phyloP scores from a whole-genome alignment of 2,113 vertebrate species.

The Triplophysa dalaica region DNA sequence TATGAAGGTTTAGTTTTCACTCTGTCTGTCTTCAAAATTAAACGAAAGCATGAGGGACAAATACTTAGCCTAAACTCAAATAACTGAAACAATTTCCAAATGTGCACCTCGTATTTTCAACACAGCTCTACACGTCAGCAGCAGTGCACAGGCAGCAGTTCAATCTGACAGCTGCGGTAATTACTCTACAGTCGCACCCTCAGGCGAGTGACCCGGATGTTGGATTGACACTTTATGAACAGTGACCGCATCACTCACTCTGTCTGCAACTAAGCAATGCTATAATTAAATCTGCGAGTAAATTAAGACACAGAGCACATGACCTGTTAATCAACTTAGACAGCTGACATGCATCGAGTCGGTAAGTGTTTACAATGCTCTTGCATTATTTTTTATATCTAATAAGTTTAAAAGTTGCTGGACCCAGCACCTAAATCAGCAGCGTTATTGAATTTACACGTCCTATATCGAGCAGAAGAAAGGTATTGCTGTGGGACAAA shows the following conservation, averaged over 20 bases:
- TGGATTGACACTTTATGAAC: constrained; percentile 54
- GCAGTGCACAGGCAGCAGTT: background rate
- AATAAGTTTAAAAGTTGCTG: too few relatives aligned
- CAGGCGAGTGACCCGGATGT: constrained; percentile 44
- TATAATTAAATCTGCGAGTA: constrained; percentile 45
- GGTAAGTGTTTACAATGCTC: background rate
- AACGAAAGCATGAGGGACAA: background rate
- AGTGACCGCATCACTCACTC: constrained; percentile 1
- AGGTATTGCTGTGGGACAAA: constrained; percentile 16
- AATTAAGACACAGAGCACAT: constrained; percentile 42
- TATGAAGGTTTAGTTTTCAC: background rate
- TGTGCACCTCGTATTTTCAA: background rate
- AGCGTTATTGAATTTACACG: too few relatives aligned
- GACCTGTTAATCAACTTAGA: constrained; percentile 34
- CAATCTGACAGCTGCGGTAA: constrained; percentile 43
- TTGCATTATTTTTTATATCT: background rate
- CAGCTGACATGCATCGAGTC: background rate
- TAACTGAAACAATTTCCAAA: background rate
- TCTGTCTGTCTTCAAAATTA: background rate
- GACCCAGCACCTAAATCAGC: background rate
- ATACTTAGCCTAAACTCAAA: background rate
- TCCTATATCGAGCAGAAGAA: background rate
- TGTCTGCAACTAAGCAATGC: background rate
- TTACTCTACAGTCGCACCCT: constrained; percentile 43
- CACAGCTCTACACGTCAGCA: background rate